phyloP scores from a whole-genome alignment of 1,140 invertebrate genomes.

The Drosophila subpulchrella region DNA sequence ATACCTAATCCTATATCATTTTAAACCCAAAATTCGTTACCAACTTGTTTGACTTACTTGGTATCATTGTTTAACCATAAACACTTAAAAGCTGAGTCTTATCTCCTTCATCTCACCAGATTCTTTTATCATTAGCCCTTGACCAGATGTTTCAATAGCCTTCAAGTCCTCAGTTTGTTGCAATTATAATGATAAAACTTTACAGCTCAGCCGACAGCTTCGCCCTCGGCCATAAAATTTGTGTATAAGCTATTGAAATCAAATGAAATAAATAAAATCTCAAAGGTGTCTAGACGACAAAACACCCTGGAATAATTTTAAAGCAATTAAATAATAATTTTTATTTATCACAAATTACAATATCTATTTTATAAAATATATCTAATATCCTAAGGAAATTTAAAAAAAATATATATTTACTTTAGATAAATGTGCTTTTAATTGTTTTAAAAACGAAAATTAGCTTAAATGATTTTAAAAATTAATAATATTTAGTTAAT shows the following conservation, averaged over 20 bases:
- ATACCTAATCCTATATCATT: neutral
- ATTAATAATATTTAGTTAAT: neutral
- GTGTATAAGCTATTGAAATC: slow-evolving; percentile 44
- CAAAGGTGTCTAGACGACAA: neutral
- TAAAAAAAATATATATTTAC: too few species aligned
- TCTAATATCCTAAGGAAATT: too few species aligned
- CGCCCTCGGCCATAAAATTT: slow-evolving; percentile 18
- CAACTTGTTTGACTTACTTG: neutral
- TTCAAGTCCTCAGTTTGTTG: slow-evolving; percentile 13
- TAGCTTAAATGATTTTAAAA: neutral
- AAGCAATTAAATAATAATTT: neutral
- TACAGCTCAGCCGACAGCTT: slow-evolving; percentile 3
- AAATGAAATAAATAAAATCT: slow-evolving; percentile 22
- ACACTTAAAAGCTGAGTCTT: slow-evolving; percentile 2
- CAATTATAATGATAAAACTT: slow-evolving; percentile 58
- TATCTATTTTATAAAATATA: too few species aligned
- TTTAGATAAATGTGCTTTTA: too few species aligned
- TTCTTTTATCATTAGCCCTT: slow-evolving; percentile 34
- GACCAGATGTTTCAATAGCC: slow-evolving; percentile 40
- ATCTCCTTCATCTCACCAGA: slow-evolving; percentile 10
- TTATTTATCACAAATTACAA: neutral
- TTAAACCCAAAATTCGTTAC: neutral
- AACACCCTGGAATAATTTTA: neutral
- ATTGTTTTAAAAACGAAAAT: too few species aligned
- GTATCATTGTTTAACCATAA: neutral